Conservation (phyloP, 2,888 invertebrate genomes). For the Phragmatobia fuliginosa region DNA sequence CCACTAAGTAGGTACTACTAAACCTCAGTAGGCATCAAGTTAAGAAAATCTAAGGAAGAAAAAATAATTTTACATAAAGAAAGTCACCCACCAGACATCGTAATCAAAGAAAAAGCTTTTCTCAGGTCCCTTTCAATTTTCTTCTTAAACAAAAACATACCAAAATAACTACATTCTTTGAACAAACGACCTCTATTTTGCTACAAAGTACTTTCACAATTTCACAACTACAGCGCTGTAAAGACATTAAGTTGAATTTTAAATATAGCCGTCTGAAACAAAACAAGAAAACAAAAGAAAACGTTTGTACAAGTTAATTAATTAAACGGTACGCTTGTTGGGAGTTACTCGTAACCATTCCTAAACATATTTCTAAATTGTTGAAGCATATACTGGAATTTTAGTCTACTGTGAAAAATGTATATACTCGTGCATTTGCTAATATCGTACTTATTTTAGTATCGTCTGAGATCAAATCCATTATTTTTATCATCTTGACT, state of each 20-base stretch:
- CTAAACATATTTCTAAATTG: slow-evolving; percentile 18
- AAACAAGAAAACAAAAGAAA: slow-evolving; percentile 37
- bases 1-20: too few relatives aligned
- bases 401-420: background rate
- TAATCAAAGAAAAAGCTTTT: too few relatives aligned
- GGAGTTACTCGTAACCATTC: slow-evolving; percentile 16
- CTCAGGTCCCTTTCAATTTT: too few relatives aligned
- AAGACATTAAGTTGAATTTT: slow-evolving; percentile 29
- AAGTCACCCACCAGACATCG: too few relatives aligned
- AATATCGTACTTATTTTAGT: background rate
- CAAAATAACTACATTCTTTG: background rate
- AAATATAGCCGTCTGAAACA: slow-evolving; percentile 36
- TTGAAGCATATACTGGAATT: slow-evolving; percentile 9
- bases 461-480: background rate
- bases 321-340: slow-evolving; percentile 27
- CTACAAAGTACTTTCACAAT: slow-evolving; percentile 21
- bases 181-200: slow-evolving; percentile 1
- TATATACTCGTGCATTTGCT: background rate
- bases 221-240: slow-evolving; percentile 18
- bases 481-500: background rate
- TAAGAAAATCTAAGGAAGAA: too few relatives aligned
- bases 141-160: background rate
- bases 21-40: too few relatives aligned
- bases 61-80: too few relatives aligned
- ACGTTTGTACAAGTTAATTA: slow-evolving; percentile 44